Conservation (phyloP, 2,888 invertebrate genomes). For the Rambutsinella grinnellia region DNA sequence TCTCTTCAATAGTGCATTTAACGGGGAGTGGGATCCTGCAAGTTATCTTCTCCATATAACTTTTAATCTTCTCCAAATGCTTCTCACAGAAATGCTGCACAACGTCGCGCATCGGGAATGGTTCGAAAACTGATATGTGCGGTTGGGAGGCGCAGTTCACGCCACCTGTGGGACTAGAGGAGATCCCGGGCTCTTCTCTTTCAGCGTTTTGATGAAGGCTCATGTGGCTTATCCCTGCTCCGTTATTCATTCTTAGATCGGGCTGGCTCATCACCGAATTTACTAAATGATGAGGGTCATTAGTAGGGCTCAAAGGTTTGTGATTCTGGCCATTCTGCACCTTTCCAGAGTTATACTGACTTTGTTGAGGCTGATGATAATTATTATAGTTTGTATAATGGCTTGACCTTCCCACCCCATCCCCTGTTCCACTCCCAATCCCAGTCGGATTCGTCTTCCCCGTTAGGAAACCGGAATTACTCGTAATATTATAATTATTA, state of each 20-base stretch:
- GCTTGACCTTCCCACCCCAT: not conserved
- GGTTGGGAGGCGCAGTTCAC: conserved; percentile 69
- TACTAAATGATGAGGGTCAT: conserved; percentile 21
- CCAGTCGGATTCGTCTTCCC: conserved; percentile 49
- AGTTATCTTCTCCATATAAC: conserved; percentile 90
- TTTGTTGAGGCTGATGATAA: conserved; percentile 18
- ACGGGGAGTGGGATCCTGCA: conserved; percentile 89
- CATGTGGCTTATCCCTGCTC: conserved; percentile 25
- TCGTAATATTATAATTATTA: conserved; percentile 47
- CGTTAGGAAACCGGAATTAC: conserved; percentile 45
- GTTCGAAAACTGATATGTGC: conserved; percentile 88
- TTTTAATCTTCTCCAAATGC: conserved; percentile 90
- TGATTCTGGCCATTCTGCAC: conserved; percentile 16
- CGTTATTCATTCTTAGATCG: conserved; percentile 30
- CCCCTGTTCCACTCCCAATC: no score
- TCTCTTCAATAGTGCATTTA: conserved; percentile 92
- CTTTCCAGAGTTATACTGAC: conserved; percentile 13
- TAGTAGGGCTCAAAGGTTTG: conserved; percentile 25
- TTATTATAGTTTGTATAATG: conserved; percentile 15
- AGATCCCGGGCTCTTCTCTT: not conserved
- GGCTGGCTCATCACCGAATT: conserved; percentile 49
- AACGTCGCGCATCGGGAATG: conserved; percentile 91
- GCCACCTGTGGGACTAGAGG: not conserved
- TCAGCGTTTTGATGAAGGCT: conserved; percentile 3
- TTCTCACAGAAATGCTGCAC: conserved; percentile 97